Evolutionary conservation across 2,797 vertebrate species (phyloP).

Genomic region (Botia kubotai): DNA sequence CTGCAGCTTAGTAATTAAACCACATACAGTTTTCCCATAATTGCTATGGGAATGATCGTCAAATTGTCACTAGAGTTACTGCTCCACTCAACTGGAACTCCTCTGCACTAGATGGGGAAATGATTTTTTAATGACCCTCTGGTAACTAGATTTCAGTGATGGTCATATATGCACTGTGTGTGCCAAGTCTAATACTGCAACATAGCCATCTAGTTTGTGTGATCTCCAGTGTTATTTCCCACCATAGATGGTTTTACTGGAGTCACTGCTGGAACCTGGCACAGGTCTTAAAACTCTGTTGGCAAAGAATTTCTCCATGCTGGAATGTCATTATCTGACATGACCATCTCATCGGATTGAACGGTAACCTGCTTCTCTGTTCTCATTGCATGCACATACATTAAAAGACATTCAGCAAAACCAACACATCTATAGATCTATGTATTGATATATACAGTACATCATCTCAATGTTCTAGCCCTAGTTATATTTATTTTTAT

Average conservation of each 20-base stretch:
- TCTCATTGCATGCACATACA: not conserved
- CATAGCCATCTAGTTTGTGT: constrained; percentile 3
- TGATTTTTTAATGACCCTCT: constrained; percentile 2
- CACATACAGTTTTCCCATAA: constrained; percentile 8
- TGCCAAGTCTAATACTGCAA: not conserved
- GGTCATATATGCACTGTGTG: not conserved
- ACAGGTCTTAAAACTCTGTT: not conserved
- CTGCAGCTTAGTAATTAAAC: constrained; percentile 15
- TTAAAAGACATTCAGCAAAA: not conserved
- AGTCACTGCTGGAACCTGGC: not conserved
- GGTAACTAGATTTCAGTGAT: constrained; percentile 19
- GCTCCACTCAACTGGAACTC: constrained; percentile 18
- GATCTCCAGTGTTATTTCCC: constrained; percentile 9
- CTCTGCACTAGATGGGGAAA: not conserved
- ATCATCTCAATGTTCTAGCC: too few species aligned
- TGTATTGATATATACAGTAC: too few species aligned
- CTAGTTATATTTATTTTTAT: too few species aligned
- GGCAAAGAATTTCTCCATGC: constrained; percentile 5
- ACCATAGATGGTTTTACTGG: not conserved
- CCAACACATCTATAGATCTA: too few species aligned
- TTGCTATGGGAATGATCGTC: constrained; percentile 18
- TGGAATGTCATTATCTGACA: constrained; percentile 3
- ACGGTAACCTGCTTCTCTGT: not conserved
- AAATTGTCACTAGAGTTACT: constrained; percentile 20
- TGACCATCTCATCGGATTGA: constrained; percentile 8